These are phyloP conservation scores for Lysandra coridon DNA, from an alignment of 2,888 invertebrate species.

Conservation along the genomic window DNA sequence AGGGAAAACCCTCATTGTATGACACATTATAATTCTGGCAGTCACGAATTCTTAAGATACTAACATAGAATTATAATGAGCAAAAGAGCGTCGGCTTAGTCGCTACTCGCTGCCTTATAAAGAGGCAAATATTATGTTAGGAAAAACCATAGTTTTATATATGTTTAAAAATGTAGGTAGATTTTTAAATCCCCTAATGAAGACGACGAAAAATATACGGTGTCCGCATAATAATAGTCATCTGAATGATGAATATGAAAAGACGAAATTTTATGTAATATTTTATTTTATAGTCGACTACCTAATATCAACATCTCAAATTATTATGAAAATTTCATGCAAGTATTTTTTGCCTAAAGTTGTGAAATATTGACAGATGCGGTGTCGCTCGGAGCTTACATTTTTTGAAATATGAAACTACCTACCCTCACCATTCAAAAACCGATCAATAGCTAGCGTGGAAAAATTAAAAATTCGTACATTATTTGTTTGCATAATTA, in stretches of 20 bases:
- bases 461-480: neutral
- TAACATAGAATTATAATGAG: conserved; percentile 39
- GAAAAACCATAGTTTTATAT: neutral
- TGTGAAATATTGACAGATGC: no score
- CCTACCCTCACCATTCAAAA: neutral
- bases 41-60: conserved; percentile 38
- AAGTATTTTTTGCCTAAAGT: no score
- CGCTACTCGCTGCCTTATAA: neutral
- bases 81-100: neutral
- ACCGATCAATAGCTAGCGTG: neutral
- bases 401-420: no score
- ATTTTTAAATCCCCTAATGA: neutral
- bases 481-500: conserved; percentile 54
- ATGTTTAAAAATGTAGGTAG: neutral
- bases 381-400: no score
- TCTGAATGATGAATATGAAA: no score
- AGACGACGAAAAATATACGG: neutral
- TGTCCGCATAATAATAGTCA: no score
- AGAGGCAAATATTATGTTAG: neutral
- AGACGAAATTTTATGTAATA: no score
- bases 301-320: no score
- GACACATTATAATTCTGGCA: conserved; percentile 38
- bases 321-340: no score
- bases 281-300: no score
- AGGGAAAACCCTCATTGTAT: conserved; percentile 43